Conservation (phyloP, 2,888 invertebrate genomes). For the Acrobasis suavella region DNA sequence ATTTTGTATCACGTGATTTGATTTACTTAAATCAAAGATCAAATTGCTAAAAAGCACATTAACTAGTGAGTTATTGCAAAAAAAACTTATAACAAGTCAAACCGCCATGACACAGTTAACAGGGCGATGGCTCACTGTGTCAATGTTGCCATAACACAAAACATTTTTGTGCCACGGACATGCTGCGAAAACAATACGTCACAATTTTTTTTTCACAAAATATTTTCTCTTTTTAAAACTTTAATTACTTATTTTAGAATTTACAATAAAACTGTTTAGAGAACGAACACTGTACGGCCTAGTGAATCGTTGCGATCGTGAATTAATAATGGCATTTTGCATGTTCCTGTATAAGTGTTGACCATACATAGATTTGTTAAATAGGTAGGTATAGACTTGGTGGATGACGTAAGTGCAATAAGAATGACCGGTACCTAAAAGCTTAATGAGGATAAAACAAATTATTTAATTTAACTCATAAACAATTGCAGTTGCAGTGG, state of each 20-base stretch:
- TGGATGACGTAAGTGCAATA: neutral
- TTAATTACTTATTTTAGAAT: too few species aligned
- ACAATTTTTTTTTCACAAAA: neutral
- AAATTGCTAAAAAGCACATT: slow-evolving; percentile 79
- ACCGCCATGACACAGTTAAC: slow-evolving; percentile 83
- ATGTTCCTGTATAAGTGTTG: too few species aligned
- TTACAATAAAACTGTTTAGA: neutral
- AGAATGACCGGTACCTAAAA: neutral
- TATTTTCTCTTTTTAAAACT: too few species aligned
- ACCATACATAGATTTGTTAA: neutral
- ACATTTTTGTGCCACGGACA: slow-evolving; percentile 7
- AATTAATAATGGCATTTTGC: slow-evolving; percentile 1
- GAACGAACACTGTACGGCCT: neutral
- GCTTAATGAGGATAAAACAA: slow-evolving; percentile 19
- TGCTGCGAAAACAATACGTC: slow-evolving; percentile 10
- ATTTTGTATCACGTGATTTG: slow-evolving; percentile 64
- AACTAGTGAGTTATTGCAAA: slow-evolving; percentile 78
- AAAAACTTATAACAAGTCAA: slow-evolving; percentile 80
- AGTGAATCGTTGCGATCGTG: neutral
- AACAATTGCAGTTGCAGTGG: slow-evolving; percentile 14
- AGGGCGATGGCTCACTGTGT: slow-evolving; percentile 81
- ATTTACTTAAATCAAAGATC: slow-evolving; percentile 71
- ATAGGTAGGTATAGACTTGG: neutral
- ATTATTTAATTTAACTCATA: slow-evolving; percentile 20
- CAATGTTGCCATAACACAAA: slow-evolving; percentile 61